Base-by-base conservation (phyloP, 92 coral and sea anemone genomes). In the Porites rus region DNA sequence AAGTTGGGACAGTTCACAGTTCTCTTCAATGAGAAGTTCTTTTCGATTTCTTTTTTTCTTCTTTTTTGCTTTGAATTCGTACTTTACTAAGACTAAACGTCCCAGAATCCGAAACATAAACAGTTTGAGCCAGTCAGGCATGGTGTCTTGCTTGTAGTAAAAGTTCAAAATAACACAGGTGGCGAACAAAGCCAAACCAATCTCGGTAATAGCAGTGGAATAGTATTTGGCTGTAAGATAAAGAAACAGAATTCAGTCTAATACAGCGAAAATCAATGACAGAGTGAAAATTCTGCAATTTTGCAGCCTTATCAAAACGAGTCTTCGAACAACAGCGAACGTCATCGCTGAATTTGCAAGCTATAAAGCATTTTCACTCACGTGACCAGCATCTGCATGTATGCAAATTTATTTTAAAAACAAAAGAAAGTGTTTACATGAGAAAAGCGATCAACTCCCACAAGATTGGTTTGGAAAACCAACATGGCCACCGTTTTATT, bases 81-180 rank as follows among this genome's bases (percentile, higher is more conserved):
- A 61, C 59, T 82, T 90, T 18, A 92, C 69, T 14, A 87, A 83
- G 17, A 91, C 98, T 50, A 94, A 1, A 17, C 90, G 94, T 17
- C 95, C 98, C 63, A 90, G 75, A 69, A 88, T 59, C 7, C 89
- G 80, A 66, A 94, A 94, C 70, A 92, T 76, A 28, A 94, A 18
- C 31, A 58, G 77, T 69, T 86, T 79, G 17, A 94, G 85, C 88
- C 95, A 94, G 3, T 70, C 54, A 11, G 95, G 98, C 98, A 94
- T 94, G 77, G 59, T 70, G 60, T 65, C 78, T 68, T 85, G 86
- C 69, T 91, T 92, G 87, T 94, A 91, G 65, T 92, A 94, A 38
- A 92, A 94, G 91, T 94, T 94, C 38, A 94, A 84, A 75, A 94
- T 90, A 65, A 94, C 77, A 10, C 95, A 93, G 10, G 98, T 94